These are phyloP conservation scores for Chymomyza fuscimana DNA, from an alignment of 2,888 invertebrate genomes.

Conservation along the genomic window DNA sequence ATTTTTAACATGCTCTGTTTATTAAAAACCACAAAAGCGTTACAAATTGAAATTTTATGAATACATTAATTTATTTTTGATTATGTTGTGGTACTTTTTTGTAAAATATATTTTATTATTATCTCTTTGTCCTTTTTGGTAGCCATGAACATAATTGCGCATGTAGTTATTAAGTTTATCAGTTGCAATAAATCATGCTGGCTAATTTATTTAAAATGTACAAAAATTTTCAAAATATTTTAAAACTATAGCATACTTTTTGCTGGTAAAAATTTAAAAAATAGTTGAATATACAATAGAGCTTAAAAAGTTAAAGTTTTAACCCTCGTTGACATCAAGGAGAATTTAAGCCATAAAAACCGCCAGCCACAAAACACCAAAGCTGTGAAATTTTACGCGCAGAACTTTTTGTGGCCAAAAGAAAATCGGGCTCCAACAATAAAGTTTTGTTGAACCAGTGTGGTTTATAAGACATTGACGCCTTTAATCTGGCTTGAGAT, in stretches of 20 bases:
- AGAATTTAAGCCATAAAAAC: background rate
- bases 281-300: background rate
- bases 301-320: background rate
- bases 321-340: background rate
- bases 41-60: constrained; percentile 45
- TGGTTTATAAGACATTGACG: background rate
- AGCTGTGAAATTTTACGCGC: constrained; percentile 34
- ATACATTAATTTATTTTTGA: constrained; percentile 18
- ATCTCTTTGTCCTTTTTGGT: background rate
- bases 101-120: constrained; percentile 11
- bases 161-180: background rate
- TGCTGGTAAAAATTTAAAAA: too few species aligned
- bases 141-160: background rate
- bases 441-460: background rate
- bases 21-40: constrained; percentile 39
- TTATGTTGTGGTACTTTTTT: background rate
- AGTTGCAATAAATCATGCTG: background rate
- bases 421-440: too few species aligned
- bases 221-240: background rate
- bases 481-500: background rate
- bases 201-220: background rate
- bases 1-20: background rate
- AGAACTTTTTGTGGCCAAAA: constrained; percentile 33
- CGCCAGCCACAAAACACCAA: background rate
- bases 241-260: background rate